A percentile compares a stretch with the other conserved stretches of the same genome.
phyloP scores from a whole-genome alignment of 1,140 invertebrate genomes.

The Drosophila paulistorum region DNA sequence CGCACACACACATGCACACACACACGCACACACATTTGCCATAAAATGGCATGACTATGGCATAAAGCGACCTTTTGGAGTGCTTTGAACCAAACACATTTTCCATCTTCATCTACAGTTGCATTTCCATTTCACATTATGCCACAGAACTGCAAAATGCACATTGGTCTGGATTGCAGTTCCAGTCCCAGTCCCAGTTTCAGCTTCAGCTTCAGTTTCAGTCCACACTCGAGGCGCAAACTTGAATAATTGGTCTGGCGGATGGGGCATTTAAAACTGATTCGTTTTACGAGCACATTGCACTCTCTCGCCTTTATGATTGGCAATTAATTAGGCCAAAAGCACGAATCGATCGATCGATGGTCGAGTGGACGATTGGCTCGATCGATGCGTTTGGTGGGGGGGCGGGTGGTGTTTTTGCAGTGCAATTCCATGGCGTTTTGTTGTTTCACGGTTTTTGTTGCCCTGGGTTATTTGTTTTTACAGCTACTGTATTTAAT shows the following conservation, averaged over 20 bases:
- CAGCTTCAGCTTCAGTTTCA: background rate
- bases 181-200: background rate
- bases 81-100: conserved; percentile 14
- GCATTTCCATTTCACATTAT: conserved; percentile 21
- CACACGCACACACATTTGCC: conserved; percentile 23
- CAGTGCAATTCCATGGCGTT: too few species aligned
- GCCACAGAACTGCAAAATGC: background rate
- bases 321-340: conserved; percentile 79
- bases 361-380: background rate
- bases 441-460: background rate
- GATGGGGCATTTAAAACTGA: conserved; percentile 72
- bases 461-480: conserved; percentile 71
- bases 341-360: conserved; percentile 51
- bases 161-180: too few species aligned
- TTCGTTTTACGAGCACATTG: conserved; percentile 66
- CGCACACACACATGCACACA: conserved; percentile 1
- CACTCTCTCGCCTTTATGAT: conserved; percentile 71
- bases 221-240: conserved; percentile 67
- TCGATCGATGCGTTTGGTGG: conserved; percentile 6
- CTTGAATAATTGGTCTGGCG: conserved; percentile 72
- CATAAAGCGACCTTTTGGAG: too few species aligned
- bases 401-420: too few species aligned
- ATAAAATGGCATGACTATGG: conserved; percentile 41
- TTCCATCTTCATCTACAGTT: conserved; percentile 8
- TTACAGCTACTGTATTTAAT: conserved; percentile 75